phyloP scores from a whole-genome alignment of 2,797 vertebrate genomes.

The Myotis pilosus region DNA sequence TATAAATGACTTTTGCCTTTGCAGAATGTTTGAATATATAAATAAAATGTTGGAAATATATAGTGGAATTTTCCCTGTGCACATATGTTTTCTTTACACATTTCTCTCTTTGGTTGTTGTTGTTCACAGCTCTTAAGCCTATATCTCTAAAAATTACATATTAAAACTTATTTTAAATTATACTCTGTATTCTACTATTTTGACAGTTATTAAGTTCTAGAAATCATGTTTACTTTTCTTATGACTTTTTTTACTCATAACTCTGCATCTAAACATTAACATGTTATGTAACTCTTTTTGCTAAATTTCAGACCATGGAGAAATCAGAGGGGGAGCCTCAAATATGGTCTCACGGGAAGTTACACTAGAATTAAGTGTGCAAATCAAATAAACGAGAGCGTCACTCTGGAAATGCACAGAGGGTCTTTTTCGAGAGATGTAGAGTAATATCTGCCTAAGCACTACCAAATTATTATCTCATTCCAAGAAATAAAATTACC shows the following conservation, averaged over 20 bases:
- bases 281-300: background rate
- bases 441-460: background rate
- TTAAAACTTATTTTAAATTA: background rate
- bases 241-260: background rate
- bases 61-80: background rate
- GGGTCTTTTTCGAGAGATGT: background rate
- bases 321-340: background rate
- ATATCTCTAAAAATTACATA: background rate
- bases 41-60: background rate
- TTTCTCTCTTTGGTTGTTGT: background rate
- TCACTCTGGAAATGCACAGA: background rate
- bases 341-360: background rate
- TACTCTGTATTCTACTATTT: background rate
- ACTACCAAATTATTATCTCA: background rate
- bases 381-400: background rate
- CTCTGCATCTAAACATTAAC: background rate
- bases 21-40: background rate
- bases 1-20: background rate
- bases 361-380: slow-evolving; percentile 4
- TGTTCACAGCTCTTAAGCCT: background rate
- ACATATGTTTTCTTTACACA: background rate
- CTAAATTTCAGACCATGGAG: background rate
- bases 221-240: background rate
- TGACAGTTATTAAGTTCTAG: background rate
- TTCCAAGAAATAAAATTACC: background rate